Evolutionary conservation across 2,113 vertebrate species (phyloP).

Genomic region (Python bivittatus): DNA sequence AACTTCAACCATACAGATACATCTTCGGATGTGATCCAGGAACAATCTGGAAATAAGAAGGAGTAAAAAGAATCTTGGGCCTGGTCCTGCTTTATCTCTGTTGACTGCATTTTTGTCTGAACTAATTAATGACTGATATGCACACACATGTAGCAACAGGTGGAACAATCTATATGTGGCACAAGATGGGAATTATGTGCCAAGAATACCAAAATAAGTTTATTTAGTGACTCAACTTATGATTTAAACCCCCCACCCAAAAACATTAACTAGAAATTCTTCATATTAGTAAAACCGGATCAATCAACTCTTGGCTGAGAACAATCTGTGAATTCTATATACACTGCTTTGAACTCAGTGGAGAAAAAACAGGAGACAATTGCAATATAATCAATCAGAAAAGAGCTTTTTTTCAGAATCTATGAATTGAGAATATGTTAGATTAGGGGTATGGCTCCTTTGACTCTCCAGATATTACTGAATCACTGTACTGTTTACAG

Average conservation of each 20-base stretch:
- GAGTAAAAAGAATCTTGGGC: conserved; percentile 50
- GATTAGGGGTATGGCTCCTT: neutral
- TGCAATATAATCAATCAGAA: neutral
- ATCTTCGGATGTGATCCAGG: conserved; percentile 30
- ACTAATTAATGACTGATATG: conserved; percentile 42
- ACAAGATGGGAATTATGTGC: neutral
- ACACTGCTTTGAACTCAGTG: neutral
- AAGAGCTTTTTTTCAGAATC: neutral
- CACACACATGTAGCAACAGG: neutral
- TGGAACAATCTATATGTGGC: neutral
- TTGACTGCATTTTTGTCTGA: conserved; percentile 56
- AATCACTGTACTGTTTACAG: neutral
- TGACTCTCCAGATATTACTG: neutral
- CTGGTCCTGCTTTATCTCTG: conserved; percentile 42
- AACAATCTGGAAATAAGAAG: conserved; percentile 43
- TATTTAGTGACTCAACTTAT: neutral
- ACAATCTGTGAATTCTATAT: neutral
- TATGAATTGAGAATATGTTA: neutral
- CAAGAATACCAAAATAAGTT: neutral
- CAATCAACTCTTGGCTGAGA: neutral
- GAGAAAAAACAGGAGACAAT: neutral
- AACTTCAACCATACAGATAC: neutral
- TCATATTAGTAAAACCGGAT: neutral
- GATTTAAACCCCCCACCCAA: neutral
- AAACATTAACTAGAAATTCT: neutral